Conservation (phyloP, 2,888 invertebrate genomes). For the Polydrusus tereticollis region DNA sequence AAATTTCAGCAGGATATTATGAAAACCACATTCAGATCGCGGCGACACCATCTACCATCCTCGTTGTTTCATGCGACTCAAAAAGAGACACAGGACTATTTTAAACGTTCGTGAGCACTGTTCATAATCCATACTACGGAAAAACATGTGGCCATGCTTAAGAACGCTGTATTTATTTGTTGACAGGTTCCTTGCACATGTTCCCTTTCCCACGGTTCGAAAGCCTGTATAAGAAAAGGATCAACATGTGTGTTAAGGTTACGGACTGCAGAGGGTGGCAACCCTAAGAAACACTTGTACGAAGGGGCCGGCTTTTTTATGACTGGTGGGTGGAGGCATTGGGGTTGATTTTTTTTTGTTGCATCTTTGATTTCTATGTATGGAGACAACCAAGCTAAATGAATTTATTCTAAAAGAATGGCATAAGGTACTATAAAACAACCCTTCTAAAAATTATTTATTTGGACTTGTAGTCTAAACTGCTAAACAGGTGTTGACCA, state of each 20-base stretch:
- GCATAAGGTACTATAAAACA: too few relatives aligned
- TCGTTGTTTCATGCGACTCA: neutral
- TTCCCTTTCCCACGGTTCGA: conserved; percentile 62
- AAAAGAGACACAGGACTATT: neutral
- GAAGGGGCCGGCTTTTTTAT: conserved; percentile 28
- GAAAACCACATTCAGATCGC: neutral
- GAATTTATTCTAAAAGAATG: neutral
- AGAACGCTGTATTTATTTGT: conserved; percentile 57
- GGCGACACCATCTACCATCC: neutral
- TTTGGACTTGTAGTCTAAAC: neutral
- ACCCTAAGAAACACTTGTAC: conserved; percentile 60
- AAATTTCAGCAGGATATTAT: conserved; percentile 43
- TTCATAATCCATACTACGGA: conserved; percentile 22
- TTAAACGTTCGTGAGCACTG: neutral
- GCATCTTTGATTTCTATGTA: neutral
- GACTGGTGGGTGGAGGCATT: conserved; percentile 19
- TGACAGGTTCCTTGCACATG: conserved; percentile 61
- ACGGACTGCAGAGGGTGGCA: conserved; percentile 56
- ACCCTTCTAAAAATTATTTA: too few relatives aligned
- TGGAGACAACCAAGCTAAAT: too few relatives aligned
- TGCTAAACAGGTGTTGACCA: conserved; percentile 14
- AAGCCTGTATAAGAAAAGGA: conserved; percentile 53
- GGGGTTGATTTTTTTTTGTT: neutral
- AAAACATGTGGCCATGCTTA: conserved; percentile 48
- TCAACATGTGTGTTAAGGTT: conserved; percentile 60